phyloP scores from a whole-genome alignment of 2,797 vertebrate species.

The Spinibarbus caldwelli region DNA sequence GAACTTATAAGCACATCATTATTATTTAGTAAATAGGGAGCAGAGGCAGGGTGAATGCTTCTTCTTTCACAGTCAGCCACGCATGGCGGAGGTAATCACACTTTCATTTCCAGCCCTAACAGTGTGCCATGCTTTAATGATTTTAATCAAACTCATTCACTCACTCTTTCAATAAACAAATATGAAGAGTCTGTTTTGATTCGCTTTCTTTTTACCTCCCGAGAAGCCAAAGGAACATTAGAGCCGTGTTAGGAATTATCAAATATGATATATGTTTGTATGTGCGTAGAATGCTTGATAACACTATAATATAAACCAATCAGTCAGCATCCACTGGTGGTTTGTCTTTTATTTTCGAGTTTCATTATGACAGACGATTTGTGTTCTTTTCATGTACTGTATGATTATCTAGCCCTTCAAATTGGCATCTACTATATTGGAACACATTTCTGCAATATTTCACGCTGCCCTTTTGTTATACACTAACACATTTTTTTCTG shows the following conservation, averaged over 20 bases:
- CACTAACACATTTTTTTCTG: neutral
- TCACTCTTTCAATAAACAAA: constrained; percentile 64
- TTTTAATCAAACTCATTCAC: constrained; percentile 73
- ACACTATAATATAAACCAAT: constrained; percentile 30
- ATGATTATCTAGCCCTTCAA: neutral
- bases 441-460: neutral
- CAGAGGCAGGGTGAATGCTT: constrained; percentile 30
- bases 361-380: constrained; percentile 9
- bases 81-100: constrained; percentile 71
- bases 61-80: constrained; percentile 64
- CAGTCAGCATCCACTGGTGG: constrained; percentile 37
- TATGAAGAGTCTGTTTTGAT: constrained; percentile 62
- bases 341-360: constrained; percentile 10
- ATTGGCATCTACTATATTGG: neutral
- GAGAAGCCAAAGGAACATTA: constrained; percentile 32
- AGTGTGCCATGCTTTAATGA: constrained; percentile 72
- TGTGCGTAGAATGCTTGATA: constrained; percentile 44
- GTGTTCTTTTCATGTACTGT: constrained; percentile 9
- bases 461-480: neutral
- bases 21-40: constrained; percentile 57
- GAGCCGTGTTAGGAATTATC: constrained; percentile 46
- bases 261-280: constrained; percentile 41
- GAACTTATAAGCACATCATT: constrained; percentile 58
- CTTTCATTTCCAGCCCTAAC: constrained; percentile 68
- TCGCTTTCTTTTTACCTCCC: constrained; percentile 47